Base-by-base conservation (phyloP, 2,797 vertebrate species). In the Anableps anableps region DNA sequence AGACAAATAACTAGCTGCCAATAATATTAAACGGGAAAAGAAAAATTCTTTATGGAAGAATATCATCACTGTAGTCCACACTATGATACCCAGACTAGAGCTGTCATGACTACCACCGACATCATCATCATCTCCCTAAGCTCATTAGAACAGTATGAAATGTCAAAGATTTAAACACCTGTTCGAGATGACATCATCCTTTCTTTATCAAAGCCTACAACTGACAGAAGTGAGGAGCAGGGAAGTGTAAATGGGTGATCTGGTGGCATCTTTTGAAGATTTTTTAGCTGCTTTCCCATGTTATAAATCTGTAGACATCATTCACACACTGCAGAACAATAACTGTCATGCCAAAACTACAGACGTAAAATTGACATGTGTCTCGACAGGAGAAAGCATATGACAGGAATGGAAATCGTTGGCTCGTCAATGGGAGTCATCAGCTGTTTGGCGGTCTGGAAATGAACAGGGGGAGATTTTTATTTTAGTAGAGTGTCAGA, bases 291-390 rank as follows among this genome's bases (percentile, higher is more conserved):
- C 85, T 83, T 87, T 80, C 85, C 78, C 58, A 80, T 75, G 86
- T 88, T 87, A 90, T 88, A 88, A 50, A 34, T 58, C n/a, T 34
- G 84, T 77, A 91, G 86, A 91, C 90, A 90, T 93, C 89, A 94
- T 93, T 86, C 84, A 86, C 76, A 86, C 82, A 47, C 80, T 81
- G 83, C 81, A 85, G 88, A 92, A 92, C 89, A 92, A 92, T 90
- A 91, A 80, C 86, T 88, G 86, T 83, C 90, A 87, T 71, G 75
- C 60, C 71, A 80, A 87, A 91, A 89, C 81, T 80, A 78, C 79
- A 80, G 77, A 91, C 88, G 90, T 90, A 88, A 90, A 92, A 93
- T 86, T 90, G 90, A 92, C 92, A 90, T 89, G 76, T 87, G 90
- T 93, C 89, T 87, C 81, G 78, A 83, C 78, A 78, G 81, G 79